phyloP scores from a whole-genome alignment of 2,888 invertebrate genomes.

The Hemithea aestivaria region DNA sequence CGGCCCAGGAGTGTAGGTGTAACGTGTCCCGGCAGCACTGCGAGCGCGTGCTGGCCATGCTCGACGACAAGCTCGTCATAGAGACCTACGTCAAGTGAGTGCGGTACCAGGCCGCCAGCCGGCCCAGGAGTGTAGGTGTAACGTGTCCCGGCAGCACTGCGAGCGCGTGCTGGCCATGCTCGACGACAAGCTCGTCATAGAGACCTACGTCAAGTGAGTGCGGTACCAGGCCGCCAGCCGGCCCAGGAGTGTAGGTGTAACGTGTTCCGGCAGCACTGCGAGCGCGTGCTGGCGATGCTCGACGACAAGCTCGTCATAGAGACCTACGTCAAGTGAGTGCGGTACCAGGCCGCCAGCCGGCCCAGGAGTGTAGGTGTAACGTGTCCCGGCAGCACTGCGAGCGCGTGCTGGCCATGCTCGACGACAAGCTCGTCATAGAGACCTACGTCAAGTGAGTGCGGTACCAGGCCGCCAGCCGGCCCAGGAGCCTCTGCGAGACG shows the following conservation, averaged over 20 bases:
- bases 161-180: conserved; percentile 81
- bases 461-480: too few relatives aligned
- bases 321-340: conserved; percentile 76
- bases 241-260: too few relatives aligned
- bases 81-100: conserved; percentile 81
- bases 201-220: conserved; percentile 79
- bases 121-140: too few relatives aligned
- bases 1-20: too few relatives aligned
- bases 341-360: too few relatives aligned
- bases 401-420: conserved; percentile 76
- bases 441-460: conserved; percentile 76
- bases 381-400: conserved; percentile 88
- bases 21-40: conserved; percentile 85
- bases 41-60: conserved; percentile 80
- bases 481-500: too few relatives aligned
- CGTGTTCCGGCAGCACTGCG: conserved; percentile 86
- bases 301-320: conserved; percentile 81
- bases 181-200: conserved; percentile 80
- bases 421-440: conserved; percentile 81
- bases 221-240: too few relatives aligned
- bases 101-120: too few relatives aligned
- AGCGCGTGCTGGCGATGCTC: conserved; percentile 78
- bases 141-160: conserved; percentile 85
- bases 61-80: conserved; percentile 80
- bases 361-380: too few relatives aligned